These are phyloP conservation scores for Homarus americanus DNA, from an alignment of 1,140 invertebrate genomes.

Conservation along the genomic window DNA sequence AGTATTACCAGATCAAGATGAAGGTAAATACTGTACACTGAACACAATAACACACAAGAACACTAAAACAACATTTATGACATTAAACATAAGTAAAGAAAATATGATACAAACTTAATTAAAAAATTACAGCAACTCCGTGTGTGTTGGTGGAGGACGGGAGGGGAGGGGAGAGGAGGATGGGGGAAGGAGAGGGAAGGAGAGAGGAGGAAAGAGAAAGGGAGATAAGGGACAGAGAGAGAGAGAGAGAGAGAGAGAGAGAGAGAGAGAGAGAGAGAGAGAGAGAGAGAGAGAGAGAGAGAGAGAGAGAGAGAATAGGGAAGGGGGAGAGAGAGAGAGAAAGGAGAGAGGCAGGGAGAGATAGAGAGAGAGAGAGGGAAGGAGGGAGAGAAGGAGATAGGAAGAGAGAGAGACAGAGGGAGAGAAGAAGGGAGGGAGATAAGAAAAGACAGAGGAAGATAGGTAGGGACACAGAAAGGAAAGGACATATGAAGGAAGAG, in stretches of 20 bases:
- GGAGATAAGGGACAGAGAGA: neutral
- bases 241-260: neutral
- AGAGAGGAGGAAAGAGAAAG: neutral
- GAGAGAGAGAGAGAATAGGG: neutral
- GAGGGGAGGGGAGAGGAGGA: neutral
- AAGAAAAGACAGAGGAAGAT: neutral
- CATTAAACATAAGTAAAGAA: no score
- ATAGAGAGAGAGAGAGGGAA: neutral
- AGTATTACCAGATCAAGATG: no score
- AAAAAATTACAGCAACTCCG: no score
- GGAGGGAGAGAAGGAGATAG: neutral
- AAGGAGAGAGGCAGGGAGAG: neutral
- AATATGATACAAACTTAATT: no score
- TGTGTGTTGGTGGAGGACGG: neutral
- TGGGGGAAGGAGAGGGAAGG: neutral
- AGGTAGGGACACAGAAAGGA: neutral
- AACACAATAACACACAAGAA: no score
- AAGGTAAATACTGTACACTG: no score
- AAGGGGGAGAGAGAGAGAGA: no score
- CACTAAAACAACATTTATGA: no score
- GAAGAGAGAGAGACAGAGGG: neutral
- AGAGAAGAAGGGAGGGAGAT: constrained; percentile 6
- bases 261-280: neutral
- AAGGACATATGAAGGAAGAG: neutral
- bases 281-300: neutral